Evolutionary conservation across 2,113 vertebrate genomes (phyloP).

Genomic region (Psephotus haematonotus): DNA sequence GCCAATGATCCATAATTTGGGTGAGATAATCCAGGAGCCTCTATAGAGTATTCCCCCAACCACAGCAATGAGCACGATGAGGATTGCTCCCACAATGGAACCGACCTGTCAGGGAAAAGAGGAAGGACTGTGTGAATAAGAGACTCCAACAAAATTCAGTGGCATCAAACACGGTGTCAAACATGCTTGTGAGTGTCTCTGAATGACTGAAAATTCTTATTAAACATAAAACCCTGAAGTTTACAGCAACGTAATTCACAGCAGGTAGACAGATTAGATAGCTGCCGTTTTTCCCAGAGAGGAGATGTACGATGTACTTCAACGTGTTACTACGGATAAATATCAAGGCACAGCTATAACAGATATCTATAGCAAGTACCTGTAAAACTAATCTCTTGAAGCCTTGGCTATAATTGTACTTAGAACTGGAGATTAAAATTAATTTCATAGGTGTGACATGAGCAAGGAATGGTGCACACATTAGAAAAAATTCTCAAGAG

Average conservation of each 20-base stretch:
- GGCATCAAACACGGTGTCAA: neutral
- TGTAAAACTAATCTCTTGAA: neutral
- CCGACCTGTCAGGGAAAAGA: slow-evolving; percentile 79
- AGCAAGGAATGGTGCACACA: neutral
- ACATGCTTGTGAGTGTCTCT: neutral
- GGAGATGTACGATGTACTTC: neutral
- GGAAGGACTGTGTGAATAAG: neutral
- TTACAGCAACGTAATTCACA: neutral
- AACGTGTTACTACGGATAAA: neutral
- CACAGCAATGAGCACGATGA: slow-evolving; percentile 88
- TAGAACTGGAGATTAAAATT: neutral
- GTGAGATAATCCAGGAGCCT: slow-evolving; percentile 88
- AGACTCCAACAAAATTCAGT: neutral
- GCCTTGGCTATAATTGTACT: neutral
- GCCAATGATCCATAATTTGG: slow-evolving; percentile 91
- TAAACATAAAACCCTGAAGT: neutral
- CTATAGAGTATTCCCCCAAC: slow-evolving; percentile 90
- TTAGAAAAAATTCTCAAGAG: neutral
- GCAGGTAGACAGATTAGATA: neutral
- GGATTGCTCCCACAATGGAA: slow-evolving; percentile 79
- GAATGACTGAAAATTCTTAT: neutral
- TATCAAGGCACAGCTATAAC: neutral
- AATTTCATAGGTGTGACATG: neutral
- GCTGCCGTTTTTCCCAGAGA: neutral
- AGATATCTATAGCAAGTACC: neutral